These are phyloP conservation scores for Gouania willdenowi DNA, from an alignment of 2,797 vertebrate genomes.

Conservation along the genomic window DNA sequence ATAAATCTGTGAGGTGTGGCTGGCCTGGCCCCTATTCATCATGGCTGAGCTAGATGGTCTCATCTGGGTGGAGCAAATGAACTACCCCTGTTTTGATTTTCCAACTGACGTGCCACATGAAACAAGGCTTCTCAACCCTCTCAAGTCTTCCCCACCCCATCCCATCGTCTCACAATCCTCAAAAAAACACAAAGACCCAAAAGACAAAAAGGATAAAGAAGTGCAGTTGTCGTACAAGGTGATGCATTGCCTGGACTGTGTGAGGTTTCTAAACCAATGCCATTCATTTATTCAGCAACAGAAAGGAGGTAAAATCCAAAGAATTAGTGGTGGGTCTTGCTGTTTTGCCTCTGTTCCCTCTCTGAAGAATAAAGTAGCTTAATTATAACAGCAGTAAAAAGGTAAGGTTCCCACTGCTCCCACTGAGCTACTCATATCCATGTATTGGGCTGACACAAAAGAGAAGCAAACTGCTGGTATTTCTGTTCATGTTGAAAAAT, in stretches of 20 bases:
- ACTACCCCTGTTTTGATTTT: constrained; percentile 92
- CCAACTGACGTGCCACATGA: constrained; percentile 89
- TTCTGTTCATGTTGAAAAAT: constrained; percentile 77
- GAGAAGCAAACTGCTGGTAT: constrained; percentile 88
- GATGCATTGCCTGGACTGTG: constrained; percentile 25
- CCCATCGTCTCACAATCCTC: constrained; percentile 35
- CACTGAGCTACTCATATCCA: constrained; percentile 63
- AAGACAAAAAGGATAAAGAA: constrained; percentile 47
- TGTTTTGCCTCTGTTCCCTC: constrained; percentile 62
- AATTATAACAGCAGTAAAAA: constrained; percentile 72
- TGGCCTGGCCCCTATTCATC: constrained; percentile 70
- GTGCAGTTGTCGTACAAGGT: constrained; percentile 26
- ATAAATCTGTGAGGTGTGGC: constrained; percentile 78
- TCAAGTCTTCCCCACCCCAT: constrained; percentile 11
- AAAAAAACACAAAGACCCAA: constrained; percentile 23
- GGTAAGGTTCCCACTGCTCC: constrained; percentile 63
- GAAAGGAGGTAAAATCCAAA: not conserved
- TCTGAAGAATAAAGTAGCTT: constrained; percentile 57
- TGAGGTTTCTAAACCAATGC: constrained; percentile 34
- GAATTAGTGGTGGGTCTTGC: constrained; percentile 49
- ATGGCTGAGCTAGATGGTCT: constrained; percentile 76
- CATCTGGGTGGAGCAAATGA: constrained; percentile 90
- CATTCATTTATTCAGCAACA: constrained; percentile 43
- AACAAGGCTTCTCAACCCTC: constrained; percentile 55
- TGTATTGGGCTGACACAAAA: constrained; percentile 74